phyloP scores from a whole-genome alignment of 1,140 invertebrate species.

The Macrotrachela quadricornifera region DNA sequence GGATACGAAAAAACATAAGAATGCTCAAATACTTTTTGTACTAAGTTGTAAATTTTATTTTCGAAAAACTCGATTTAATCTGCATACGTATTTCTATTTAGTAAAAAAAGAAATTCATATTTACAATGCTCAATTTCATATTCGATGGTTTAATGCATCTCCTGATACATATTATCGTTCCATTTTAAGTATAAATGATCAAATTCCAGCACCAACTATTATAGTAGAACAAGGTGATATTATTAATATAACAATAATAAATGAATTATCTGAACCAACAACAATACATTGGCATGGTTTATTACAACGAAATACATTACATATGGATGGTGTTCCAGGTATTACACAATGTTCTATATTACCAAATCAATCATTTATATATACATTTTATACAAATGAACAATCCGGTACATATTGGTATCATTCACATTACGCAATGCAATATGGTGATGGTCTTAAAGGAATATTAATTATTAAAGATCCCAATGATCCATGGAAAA shows the following conservation, averaged over 20 bases:
- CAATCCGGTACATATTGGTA: background rate
- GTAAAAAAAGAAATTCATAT: too few relatives aligned
- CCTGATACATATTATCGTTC: too few relatives aligned
- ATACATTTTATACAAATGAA: constrained; percentile 31
- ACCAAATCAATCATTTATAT: constrained; percentile 56
- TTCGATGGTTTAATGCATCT: too few relatives aligned
- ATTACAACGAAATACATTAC: constrained; percentile 51
- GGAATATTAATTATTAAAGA: constrained; percentile 22
- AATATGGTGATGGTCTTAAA: background rate
- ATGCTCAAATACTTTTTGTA: too few relatives aligned
- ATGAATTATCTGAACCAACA: constrained; percentile 40
- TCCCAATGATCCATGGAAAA: constrained; percentile 56
- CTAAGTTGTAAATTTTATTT: too few relatives aligned
- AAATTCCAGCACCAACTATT: constrained; percentile 59
- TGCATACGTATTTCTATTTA: too few relatives aligned
- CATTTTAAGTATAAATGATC: too few relatives aligned
- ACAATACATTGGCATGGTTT: constrained; percentile 68
- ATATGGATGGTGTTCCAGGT: constrained; percentile 66
- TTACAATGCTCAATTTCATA: too few relatives aligned
- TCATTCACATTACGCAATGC: background rate
- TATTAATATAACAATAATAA: constrained; percentile 16
- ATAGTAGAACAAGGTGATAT: constrained; percentile 33
- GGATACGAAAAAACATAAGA: too few relatives aligned
- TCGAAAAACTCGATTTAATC: too few relatives aligned
- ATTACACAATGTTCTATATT: constrained; percentile 69